phyloP scores from a whole-genome alignment of 2,797 vertebrate species.

The Garrulus glandarius region DNA sequence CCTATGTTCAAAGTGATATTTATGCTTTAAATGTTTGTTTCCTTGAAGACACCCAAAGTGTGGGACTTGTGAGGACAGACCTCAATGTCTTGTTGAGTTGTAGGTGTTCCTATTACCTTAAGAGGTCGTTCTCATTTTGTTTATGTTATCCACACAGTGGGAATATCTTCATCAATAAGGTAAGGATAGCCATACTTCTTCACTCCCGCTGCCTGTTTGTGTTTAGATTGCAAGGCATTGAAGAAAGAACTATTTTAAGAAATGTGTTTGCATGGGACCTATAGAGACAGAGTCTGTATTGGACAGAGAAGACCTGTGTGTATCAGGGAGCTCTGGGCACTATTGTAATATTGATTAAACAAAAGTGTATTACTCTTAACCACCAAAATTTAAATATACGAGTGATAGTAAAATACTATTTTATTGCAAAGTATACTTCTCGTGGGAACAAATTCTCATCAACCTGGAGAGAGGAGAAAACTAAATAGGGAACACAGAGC shows the following conservation, averaged over 20 bases:
- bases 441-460: background rate
- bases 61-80: background rate
- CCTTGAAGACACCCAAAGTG: background rate
- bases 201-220: background rate
- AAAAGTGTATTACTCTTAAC: background rate
- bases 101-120: background rate
- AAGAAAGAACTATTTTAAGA: background rate
- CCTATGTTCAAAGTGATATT: background rate
- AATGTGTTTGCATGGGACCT: background rate
- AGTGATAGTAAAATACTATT: background rate
- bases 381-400: background rate
- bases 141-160: background rate
- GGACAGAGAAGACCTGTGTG: background rate
- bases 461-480: background rate
- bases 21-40: background rate
- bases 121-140: rapidly evolving
- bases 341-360: background rate
- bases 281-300: background rate
- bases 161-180: background rate
- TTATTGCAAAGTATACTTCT: background rate
- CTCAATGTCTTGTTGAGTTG: background rate
- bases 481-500: background rate
- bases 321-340: background rate
- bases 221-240: background rate
- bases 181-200: background rate